Evolutionary conservation across 2,797 vertebrate genomes (phyloP).

Genomic region (Micrastur ruficollis): DNA sequence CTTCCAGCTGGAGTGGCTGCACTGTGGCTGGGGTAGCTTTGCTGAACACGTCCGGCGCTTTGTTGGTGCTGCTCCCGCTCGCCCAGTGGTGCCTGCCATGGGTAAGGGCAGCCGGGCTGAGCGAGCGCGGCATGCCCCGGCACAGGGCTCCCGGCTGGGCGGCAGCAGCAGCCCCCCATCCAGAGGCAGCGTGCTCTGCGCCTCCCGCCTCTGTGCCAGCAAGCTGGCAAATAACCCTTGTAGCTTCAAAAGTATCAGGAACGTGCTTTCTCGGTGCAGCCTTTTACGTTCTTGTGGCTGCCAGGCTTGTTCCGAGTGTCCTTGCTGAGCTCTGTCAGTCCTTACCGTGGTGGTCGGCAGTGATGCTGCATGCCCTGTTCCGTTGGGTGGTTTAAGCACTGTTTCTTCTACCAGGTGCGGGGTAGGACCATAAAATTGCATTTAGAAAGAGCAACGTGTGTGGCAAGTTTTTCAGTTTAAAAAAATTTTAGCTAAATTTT

Average conservation of each 20-base stretch:
- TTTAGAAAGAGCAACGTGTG: neutral
- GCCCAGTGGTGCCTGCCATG: rapidly evolving
- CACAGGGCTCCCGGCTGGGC: rapidly evolving
- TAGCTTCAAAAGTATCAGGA: neutral
- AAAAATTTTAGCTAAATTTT: neutral
- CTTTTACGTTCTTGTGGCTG: neutral
- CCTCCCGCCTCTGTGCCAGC: neutral
- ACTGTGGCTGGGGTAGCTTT: neutral
- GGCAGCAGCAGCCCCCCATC: neutral
- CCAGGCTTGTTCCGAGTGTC: neutral
- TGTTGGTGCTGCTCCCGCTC: neutral
- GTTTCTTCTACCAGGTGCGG: neutral
- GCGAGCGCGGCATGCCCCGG: rapidly evolving
- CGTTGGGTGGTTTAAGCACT: rapidly evolving
- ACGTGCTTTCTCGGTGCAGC: rapidly evolving
- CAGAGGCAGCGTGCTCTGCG: neutral
- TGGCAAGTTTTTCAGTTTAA: neutral
- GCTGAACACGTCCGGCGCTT: neutral
- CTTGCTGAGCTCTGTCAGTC: neutral
- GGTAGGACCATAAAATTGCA: neutral
- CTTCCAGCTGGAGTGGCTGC: neutral
- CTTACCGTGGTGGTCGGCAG: rapidly evolving
- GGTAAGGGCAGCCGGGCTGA: neutral
- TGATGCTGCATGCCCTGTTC: neutral
- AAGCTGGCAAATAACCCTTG: neutral